A percentile compares a stretch with the other conserved stretches of the same genome.
Conservation (phyloP, 2,797 vertebrate species). For the Carduelis carduelis region DNA sequence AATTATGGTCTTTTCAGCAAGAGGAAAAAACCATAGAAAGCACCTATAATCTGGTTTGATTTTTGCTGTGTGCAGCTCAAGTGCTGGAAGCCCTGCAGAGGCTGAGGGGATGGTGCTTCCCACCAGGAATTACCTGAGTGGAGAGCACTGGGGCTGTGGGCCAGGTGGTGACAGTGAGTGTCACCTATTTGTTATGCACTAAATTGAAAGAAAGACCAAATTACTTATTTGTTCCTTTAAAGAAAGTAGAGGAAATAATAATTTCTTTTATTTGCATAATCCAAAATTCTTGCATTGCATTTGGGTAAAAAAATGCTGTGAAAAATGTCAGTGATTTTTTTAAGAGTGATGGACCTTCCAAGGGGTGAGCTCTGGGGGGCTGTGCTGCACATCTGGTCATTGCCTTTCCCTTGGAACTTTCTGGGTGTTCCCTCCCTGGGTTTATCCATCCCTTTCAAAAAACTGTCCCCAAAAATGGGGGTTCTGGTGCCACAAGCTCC, state of each 20-base stretch:
- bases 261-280: not conserved
- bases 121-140: not conserved
- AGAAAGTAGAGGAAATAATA: not conserved
- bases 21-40: not conserved
- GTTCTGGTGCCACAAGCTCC: not conserved
- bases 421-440: not conserved
- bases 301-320: not conserved
- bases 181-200: not conserved
- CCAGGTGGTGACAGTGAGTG: rapidly evolving
- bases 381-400: not conserved
- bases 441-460: not conserved
- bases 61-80: not conserved
- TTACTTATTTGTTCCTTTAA: not conserved
- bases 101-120: not conserved
- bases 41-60: not conserved
- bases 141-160: rapidly evolving
- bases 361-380: not conserved
- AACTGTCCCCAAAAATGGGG: not conserved
- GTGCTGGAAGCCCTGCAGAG: not conserved
- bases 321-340: not conserved
- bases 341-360: not conserved
- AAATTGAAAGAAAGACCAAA: not conserved
- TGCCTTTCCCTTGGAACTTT: not conserved
- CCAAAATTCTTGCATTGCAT: not conserved
- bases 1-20: not conserved